phyloP scores from a whole-genome alignment of 1,140 invertebrate genomes.

The Portunus trituberculatus region DNA sequence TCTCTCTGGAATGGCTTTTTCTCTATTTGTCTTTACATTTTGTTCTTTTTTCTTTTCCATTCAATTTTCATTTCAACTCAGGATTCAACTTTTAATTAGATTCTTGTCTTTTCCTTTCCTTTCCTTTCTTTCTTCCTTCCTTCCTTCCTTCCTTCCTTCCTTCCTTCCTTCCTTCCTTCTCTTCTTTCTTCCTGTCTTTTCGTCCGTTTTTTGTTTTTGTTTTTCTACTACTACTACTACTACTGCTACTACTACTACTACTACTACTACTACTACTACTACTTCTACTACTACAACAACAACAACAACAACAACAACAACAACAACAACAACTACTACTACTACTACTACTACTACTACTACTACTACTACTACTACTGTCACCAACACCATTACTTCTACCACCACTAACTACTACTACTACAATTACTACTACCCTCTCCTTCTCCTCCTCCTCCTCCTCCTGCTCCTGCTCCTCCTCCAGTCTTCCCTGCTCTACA shows the following conservation, averaged over 20 bases:
- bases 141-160: too few species aligned
- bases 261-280: background rate
- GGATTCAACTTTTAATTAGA: too few species aligned
- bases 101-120: too few species aligned
- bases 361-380: conserved; percentile 23
- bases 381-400: background rate
- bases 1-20: too few species aligned
- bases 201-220: background rate
- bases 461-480: background rate
- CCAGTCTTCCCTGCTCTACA: too few species aligned
- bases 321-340: background rate
- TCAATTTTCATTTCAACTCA: too few species aligned
- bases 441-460: background rate
- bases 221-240: background rate
- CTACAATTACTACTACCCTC: background rate
- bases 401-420: background rate
- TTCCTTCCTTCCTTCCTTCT: too few species aligned
- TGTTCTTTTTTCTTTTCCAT: too few species aligned
- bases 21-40: too few species aligned
- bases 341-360: conserved; percentile 14
- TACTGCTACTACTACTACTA: background rate
- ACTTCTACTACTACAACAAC: background rate
- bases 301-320: background rate
- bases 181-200: too few species aligned
- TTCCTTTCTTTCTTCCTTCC: too few species aligned